phyloP scores from a whole-genome alignment of 37 sponge, comb jelly and placozoan genomes.

The Ephydatia muelleri region DNA sequence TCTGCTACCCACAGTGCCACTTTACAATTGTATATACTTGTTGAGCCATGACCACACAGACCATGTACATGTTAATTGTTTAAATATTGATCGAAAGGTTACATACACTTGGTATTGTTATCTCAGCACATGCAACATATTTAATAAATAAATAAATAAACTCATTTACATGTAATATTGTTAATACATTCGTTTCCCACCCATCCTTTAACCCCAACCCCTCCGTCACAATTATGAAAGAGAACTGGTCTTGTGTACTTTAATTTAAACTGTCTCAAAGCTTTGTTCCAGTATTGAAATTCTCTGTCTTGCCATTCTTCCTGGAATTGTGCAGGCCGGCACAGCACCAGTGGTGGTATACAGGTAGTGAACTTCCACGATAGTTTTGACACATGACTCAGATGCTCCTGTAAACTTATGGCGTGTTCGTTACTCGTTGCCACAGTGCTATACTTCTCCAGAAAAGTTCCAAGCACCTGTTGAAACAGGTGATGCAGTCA shows the following conservation, averaged over 20 bases:
- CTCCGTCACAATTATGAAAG: slow-evolving; percentile 45
- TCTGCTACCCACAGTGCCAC: too few relatives aligned
- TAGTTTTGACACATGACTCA: slow-evolving; percentile 31
- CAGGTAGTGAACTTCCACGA: slow-evolving; percentile 21
- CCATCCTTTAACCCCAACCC: slow-evolving; percentile 58
- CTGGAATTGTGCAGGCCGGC: slow-evolving; percentile 21
- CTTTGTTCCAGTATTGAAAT: slow-evolving; percentile 53
- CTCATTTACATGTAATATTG: not conserved
- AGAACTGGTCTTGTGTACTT: slow-evolving; percentile 52
- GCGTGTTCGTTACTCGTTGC: not conserved
- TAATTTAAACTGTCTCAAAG: not conserved
- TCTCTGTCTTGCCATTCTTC: slow-evolving; percentile 63
- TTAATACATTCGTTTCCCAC: slow-evolving; percentile 33
- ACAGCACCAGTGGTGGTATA: slow-evolving; percentile 42
- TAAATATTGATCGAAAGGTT: too few relatives aligned
- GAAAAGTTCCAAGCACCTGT: slow-evolving; percentile 35
- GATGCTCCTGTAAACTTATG: slow-evolving; percentile 27
- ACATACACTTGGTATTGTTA: too few relatives aligned
- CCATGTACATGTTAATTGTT: too few relatives aligned
- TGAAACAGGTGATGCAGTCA: too few relatives aligned
- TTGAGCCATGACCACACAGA: too few relatives aligned
- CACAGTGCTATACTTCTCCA: slow-evolving; percentile 18
- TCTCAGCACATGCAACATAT: too few relatives aligned
- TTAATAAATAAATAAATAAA: too few relatives aligned
- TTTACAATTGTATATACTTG: too few relatives aligned